Conservation (phyloP, 2,888 invertebrate genomes). For the Pyrochroa serraticornis region DNA sequence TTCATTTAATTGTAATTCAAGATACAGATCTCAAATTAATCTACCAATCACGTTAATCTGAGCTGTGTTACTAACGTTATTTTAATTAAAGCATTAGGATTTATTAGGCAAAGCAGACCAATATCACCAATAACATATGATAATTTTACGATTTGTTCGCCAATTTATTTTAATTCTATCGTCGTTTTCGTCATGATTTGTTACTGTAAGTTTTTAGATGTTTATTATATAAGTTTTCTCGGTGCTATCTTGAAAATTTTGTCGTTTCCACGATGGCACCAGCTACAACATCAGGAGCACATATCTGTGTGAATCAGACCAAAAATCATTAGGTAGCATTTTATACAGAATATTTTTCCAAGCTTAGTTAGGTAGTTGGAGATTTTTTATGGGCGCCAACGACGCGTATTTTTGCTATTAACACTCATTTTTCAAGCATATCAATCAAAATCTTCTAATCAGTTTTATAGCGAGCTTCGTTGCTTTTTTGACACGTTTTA, state of each 20-base stretch:
- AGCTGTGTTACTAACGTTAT: conserved; percentile 38
- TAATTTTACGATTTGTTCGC: conserved; percentile 33
- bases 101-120: conserved; percentile 32
- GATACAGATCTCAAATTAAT: conserved; percentile 37
- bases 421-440: conserved; percentile 44
- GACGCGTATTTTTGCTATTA: conserved; percentile 46
- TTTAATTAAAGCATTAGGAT: conserved; percentile 33
- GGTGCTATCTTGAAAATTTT: conserved; percentile 23
- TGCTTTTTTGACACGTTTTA: conserved; percentile 12
- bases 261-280: conserved; percentile 27
- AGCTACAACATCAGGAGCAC: conserved; percentile 39
- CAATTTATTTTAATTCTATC: conserved; percentile 28
- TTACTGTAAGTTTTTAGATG: conserved; percentile 32
- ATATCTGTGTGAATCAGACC: conserved; percentile 50
- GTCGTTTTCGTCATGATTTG: conserved; percentile 16
- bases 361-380: conserved; percentile 45
- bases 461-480: conserved; percentile 6
- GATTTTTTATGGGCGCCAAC: conserved; percentile 18
- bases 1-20: conserved; percentile 26
- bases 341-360: conserved; percentile 52
- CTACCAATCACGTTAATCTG: conserved; percentile 33
- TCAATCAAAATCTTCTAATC: conserved; percentile 34
- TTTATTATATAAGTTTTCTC: conserved; percentile 30
- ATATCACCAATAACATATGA: conserved; percentile 2
- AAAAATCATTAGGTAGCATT: conserved; percentile 47